phyloP scores from a whole-genome alignment of 2,797 vertebrate species.

The Xiphorhynchus erythropygius region DNA sequence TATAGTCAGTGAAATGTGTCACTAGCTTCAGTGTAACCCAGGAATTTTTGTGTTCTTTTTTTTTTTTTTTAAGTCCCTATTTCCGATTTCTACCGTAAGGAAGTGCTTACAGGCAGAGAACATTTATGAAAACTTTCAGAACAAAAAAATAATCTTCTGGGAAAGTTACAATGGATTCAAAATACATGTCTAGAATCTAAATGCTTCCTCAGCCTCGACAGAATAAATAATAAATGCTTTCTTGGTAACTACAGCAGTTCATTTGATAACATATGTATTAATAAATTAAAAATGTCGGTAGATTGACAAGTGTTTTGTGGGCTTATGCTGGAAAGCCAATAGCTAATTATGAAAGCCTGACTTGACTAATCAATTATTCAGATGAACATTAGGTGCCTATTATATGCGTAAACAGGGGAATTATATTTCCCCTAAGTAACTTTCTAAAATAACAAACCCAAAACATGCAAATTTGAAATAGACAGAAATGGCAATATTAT shows the following conservation, averaged over 20 bases:
- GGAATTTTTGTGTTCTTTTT: neutral
- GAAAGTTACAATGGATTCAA: conserved; percentile 38
- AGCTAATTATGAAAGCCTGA: conserved; percentile 92
- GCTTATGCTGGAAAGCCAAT: conserved; percentile 86
- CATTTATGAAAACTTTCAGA: conserved; percentile 2
- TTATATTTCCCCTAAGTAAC: conserved; percentile 83
- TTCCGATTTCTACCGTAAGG: neutral
- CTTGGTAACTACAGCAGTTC: conserved; percentile 27
- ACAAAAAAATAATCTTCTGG: conserved; percentile 26
- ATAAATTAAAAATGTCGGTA: conserved; percentile 67
- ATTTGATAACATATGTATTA: conserved; percentile 70
- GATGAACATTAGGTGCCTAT: conserved; percentile 90
- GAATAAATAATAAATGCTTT: conserved; percentile 55
- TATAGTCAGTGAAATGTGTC: neutral
- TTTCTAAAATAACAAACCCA: conserved; percentile 56
- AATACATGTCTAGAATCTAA: neutral
- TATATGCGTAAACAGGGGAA: conserved; percentile 84
- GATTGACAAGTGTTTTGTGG: conserved; percentile 77
- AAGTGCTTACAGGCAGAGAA: neutral
- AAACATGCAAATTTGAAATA: conserved; percentile 44
- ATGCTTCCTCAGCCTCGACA: neutral
- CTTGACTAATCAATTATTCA: conserved; percentile 95
- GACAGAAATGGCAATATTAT: neutral
- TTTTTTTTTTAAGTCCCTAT: neutral
- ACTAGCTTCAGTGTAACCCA: neutral